Evolutionary conservation across 2,113 vertebrate species (phyloP).

Genomic region (Argyrosomus japonicus): DNA sequence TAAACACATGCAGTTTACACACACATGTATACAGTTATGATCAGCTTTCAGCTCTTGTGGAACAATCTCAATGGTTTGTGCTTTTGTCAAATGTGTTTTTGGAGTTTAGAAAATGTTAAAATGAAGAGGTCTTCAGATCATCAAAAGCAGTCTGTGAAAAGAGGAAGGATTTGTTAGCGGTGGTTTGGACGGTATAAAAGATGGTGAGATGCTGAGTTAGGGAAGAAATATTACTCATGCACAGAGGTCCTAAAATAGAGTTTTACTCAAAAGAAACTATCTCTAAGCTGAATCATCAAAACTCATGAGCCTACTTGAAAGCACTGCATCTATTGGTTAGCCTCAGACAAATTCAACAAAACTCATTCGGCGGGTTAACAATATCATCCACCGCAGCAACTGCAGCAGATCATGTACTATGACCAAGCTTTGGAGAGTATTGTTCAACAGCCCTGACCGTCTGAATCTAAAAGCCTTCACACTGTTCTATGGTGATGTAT

Average conservation of each 20-base stretch:
- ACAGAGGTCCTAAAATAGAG: neutral
- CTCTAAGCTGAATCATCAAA: neutral
- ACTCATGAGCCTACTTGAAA: neutral
- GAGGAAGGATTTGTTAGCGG: neutral
- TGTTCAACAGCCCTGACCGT: neutral
- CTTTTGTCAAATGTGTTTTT: neutral
- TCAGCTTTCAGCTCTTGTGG: neutral
- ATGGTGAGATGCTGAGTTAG: neutral
- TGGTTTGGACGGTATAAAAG: neutral
- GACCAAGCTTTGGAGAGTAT: neutral
- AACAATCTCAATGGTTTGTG: neutral
- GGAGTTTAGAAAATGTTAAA: too few relatives aligned
- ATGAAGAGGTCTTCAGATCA: neutral
- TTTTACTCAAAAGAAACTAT: neutral
- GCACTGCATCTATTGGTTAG: neutral
- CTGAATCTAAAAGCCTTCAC: neutral
- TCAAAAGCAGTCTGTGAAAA: neutral
- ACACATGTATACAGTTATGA: too few relatives aligned
- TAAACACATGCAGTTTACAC: neutral
- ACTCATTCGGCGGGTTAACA: neutral
- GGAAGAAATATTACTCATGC: neutral
- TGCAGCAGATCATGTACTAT: neutral
- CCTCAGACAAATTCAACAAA: neutral
- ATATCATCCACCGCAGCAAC: neutral
- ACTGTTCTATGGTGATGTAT: too few relatives aligned